Conservation (phyloP, 2,797 vertebrate genomes). For the Crocodylus rhombifer region DNA sequence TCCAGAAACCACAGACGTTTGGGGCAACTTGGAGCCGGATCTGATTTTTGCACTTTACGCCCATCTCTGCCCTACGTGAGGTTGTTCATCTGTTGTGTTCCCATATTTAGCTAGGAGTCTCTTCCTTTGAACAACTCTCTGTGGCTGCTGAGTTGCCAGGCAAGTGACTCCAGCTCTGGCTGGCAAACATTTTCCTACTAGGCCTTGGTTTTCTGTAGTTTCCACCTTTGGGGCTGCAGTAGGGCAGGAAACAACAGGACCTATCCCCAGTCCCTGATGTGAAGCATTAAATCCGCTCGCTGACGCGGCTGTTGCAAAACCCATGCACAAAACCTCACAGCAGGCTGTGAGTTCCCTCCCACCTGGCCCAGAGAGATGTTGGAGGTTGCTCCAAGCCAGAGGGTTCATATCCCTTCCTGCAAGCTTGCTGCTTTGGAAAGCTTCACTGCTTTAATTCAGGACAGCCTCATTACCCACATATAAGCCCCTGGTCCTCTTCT, state of each 20-base stretch:
- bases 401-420: not conserved
- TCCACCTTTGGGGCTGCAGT: not conserved
- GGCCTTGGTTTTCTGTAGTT: not conserved
- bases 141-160: not conserved
- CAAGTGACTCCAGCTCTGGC: not conserved
- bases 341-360: not conserved
- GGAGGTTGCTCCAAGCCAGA: too few relatives aligned
- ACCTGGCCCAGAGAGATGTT: not conserved
- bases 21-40: not conserved
- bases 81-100: too few relatives aligned
- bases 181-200: not conserved
- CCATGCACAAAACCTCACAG: not conserved
- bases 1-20: not conserved
- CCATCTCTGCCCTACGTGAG: not conserved
- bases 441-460: rapidly evolving
- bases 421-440: not conserved
- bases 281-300: not conserved
- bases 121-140: too few relatives aligned
- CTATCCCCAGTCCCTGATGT: not conserved
- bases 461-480: not conserved
- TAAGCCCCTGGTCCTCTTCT: not conserved
- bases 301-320: not conserved
- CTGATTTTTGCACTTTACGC: not conserved
- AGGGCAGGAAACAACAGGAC: too few relatives aligned
- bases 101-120: too few relatives aligned